A percentile compares a stretch with the other conserved stretches of the same genome.
Evolutionary conservation across 1,140 invertebrate species (phyloP).

Genomic region (Drosophila repletoides): DNA sequence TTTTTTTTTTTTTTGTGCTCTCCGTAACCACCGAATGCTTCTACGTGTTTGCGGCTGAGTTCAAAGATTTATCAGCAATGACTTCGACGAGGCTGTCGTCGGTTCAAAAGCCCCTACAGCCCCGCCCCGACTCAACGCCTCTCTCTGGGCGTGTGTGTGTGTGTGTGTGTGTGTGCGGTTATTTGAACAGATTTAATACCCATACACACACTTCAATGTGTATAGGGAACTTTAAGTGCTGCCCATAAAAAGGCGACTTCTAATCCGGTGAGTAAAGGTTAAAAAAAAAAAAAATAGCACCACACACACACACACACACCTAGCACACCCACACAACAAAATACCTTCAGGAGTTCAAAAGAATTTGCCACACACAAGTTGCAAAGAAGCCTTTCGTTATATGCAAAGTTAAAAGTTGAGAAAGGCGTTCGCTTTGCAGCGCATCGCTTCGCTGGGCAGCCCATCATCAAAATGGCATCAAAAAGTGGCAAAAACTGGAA

Average conservation of each 20-base stretch:
- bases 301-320: conserved; percentile 1
- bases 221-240: conserved; percentile 72
- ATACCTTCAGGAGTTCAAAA: conserved; percentile 51
- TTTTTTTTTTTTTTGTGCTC: too few species aligned
- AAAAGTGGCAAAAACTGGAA: conserved; percentile 69
- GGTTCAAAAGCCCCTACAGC: conserved; percentile 26
- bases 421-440: conserved; percentile 23
- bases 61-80: conserved; percentile 79
- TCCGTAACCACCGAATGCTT: conserved; percentile 76
- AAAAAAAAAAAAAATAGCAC: conserved; percentile 52
- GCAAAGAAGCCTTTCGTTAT: conserved; percentile 35
- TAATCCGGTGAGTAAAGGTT: conserved; percentile 51
- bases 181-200: conserved; percentile 79
- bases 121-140: neutral
- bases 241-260: conserved; percentile 67
- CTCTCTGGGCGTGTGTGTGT: neutral
- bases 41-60: conserved; percentile 78
- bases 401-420: conserved; percentile 54
- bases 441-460: conserved; percentile 33
- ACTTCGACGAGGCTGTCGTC: conserved; percentile 78
- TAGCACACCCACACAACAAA: neutral
- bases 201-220: conserved; percentile 51
- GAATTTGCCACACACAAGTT: conserved; percentile 48
- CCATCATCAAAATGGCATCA: conserved; percentile 70
- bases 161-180: conserved; percentile 55